phyloP scores from a whole-genome alignment of 2,113 vertebrate species.

The Siniperca chuatsi region DNA sequence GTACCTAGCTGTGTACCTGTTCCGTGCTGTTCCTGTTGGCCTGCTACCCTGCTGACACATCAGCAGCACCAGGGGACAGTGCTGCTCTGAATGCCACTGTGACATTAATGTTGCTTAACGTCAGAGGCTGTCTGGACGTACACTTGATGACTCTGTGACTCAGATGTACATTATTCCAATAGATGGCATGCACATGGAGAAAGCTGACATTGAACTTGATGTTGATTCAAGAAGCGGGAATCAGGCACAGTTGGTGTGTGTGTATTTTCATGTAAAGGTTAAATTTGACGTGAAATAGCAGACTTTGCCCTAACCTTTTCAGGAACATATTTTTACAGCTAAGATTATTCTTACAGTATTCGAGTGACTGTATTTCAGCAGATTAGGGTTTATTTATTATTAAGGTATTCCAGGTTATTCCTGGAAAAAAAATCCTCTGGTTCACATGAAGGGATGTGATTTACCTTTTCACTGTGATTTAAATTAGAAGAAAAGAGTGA shows the following conservation, averaged over 20 bases:
- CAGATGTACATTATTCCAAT: background rate
- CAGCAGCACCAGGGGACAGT: background rate
- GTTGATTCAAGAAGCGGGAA: background rate
- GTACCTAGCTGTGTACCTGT: slow-evolving; percentile 36
- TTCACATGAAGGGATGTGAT: background rate
- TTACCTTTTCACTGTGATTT: background rate
- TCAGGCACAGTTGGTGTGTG: background rate
- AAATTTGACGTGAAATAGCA: background rate
- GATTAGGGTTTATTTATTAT: background rate
- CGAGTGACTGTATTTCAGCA: background rate
- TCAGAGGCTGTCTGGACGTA: slow-evolving; percentile 29
- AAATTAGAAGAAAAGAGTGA: background rate
- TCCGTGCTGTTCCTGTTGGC: slow-evolving; percentile 2
- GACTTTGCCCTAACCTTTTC: background rate
- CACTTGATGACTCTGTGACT: slow-evolving; percentile 44
- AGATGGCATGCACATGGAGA: background rate
- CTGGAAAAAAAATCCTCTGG: background rate
- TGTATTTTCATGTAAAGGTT: background rate
- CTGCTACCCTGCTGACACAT: background rate
- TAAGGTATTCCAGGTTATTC: background rate
- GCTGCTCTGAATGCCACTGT: slow-evolving; percentile 41
- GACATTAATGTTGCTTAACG: slow-evolving; percentile 36
- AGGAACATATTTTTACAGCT: background rate
- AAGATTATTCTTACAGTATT: background rate
- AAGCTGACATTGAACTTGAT: background rate